phyloP scores from a whole-genome alignment of 2,888 invertebrate species.

The Melipona beecheii region DNA sequence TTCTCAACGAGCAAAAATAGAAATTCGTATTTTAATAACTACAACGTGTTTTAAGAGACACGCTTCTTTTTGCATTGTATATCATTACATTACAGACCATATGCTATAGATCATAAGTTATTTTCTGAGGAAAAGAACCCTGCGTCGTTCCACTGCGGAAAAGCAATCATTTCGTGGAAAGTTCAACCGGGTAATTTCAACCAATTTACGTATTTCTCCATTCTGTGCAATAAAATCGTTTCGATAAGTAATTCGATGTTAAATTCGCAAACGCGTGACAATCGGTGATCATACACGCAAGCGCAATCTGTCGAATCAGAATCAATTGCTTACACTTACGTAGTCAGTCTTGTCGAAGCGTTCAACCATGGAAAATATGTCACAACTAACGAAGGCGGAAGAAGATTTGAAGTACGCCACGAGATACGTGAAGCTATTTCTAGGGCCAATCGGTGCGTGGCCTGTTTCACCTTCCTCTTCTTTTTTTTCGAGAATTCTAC shows the following conservation, averaged over 20 bases:
- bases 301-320: background rate
- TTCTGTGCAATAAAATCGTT: background rate
- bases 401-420: constrained; percentile 25
- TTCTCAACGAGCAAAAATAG: too few relatives aligned
- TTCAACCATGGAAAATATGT: background rate
- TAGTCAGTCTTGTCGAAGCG: background rate
- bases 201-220: background rate
- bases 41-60: too few relatives aligned
- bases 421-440: background rate
- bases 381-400: background rate
- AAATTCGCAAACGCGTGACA: background rate
- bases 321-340: background rate
- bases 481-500: background rate
- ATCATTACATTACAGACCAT: background rate
- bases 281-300: background rate
- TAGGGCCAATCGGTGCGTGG: constrained; percentile 29
- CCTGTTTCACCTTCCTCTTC: constrained; percentile 33
- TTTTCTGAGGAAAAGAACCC: background rate
- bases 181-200: background rate
- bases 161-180: background rate
- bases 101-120: background rate
- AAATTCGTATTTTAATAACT: too few relatives aligned
- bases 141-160: background rate
- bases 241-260: background rate
- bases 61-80: too few relatives aligned